Evolutionary conservation across 2,888 invertebrate genomes (phyloP), one percentile per base, ranked within the genome.

Genomic region (Parthenolecanium corni): DNA sequence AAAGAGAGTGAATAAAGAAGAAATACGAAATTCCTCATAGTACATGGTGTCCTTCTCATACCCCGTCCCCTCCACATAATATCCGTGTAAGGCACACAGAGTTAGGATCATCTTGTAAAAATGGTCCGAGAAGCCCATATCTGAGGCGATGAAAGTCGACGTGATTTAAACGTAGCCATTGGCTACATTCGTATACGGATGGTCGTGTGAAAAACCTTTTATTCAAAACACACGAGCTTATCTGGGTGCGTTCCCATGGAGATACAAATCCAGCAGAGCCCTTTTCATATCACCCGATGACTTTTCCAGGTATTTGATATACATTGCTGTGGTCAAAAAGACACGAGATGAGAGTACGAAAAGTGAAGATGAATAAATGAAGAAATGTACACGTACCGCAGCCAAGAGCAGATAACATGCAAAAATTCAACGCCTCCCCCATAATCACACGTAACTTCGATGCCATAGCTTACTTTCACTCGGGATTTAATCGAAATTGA

Each of bases 151-250:
- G 53, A 53, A 53, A 53, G 31, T 21, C 31, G 21, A 24, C 21
- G 53, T 53, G 53, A 53, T 53, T 53, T 53, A 53, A 53, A 53
- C 53, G 53, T 53, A 53, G 53, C 53, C 53, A 53, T 38, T 53
- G 53, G 53, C 53, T 53, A 53, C 16, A 21, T 53, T 53, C 23
- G 53, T 38, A 31, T 31, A 31, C 31, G 31, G 5, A 38, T 38
- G 40, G 53, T 36, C 53, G 53, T 53, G 53, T 53, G 53, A 53
- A 53, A 53, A 53, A 36, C 40, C 21, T 20, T 44, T 12, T 53
- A 53, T 40, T 53, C 40, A 53, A 53, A 53, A 53, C 53, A 53
- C 53, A 53, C 40, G 31, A 53, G 36, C 53, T 53, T 40, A 53
- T 38, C 53, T 14, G 25, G 18, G 3, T 6, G n/a, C 36, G 53